Base-by-base conservation (phyloP, 1,140 invertebrate species). In the Chrysoperla carnea region DNA sequence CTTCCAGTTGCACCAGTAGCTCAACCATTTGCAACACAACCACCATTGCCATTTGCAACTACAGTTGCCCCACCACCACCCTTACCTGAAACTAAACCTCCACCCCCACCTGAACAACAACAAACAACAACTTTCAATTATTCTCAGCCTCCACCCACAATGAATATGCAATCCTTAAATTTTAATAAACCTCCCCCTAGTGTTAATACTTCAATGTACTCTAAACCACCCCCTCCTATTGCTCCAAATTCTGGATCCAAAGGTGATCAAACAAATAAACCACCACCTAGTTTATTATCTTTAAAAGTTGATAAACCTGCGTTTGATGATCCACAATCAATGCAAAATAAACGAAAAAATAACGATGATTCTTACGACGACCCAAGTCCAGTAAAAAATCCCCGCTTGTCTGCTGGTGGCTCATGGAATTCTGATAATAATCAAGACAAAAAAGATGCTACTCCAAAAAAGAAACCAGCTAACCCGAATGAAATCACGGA, bases 401-500 rank as follows among this genome's bases (percentile, higher is more conserved):
- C 17, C 2, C 17, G 17, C 5, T 23, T 23, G 17, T 23, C 17
- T 23, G 2, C 17, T 23, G 17, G 17, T 23, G 17, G 17, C 5
- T 23, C 17, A 23, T 23, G 17, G 17, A 23, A 23, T 5, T 2
- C 17, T 23, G 17, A 23, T 23, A 23, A 23, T 23, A 23, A 23
- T 23, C 17, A 23, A 23, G 5, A 2, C 6, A 31, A 13, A 8
- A 12, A 15, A 11, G 29, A 15, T 6, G 11, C 37, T 8, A 15
- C 11, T 17, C 17, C 40, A 31, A 45, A 15, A 9, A 41, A 37
- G 31, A 49, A 48, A 27, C 33, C 44, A 33, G 57, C 60, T 48
- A 55, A 58, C 41, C 44, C 59, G n/a, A 53, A 9, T 12, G 67
- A 69, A 49, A 52, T 75, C 17, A 67, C 72, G 6, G 75, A 82